Conservation (phyloP, 2,888 invertebrate genomes). For the Criorhina ranunculi region DNA sequence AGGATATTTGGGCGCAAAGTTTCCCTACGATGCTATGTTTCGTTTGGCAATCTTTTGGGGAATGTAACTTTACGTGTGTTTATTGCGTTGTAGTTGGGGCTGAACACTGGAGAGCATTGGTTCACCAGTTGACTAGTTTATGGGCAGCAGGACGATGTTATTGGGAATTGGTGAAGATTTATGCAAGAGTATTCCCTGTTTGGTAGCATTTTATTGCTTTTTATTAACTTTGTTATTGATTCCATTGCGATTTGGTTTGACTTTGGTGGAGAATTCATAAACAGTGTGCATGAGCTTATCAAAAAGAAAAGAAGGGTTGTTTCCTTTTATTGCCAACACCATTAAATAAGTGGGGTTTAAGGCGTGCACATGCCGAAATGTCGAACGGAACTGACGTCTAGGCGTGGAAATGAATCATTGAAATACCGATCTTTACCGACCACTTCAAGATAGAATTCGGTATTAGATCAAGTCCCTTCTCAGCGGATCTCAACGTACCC, state of each 20-base stretch:
- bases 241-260: not conserved
- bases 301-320: not conserved
- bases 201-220: slow-evolving; percentile 7
- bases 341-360: too few species aligned
- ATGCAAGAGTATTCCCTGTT: slow-evolving; percentile 22
- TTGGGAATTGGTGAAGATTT: slow-evolving; percentile 46
- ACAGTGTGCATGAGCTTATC: not conserved
- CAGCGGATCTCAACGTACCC: too few species aligned
- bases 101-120: slow-evolving; percentile 25
- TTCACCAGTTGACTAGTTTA: slow-evolving; percentile 58
- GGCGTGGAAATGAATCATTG: too few species aligned
- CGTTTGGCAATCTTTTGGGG: slow-evolving; percentile 19
- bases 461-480: too few species aligned
- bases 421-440: too few species aligned
- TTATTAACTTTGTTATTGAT: slow-evolving; percentile 43
- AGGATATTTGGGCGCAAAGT: slow-evolving; percentile 55
- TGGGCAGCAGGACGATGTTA: slow-evolving; percentile 43
- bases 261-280: not conserved
- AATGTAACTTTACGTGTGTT: slow-evolving; percentile 14
- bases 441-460: too few species aligned
- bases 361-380: too few species aligned
- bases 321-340: not conserved
- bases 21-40: slow-evolving; percentile 25
- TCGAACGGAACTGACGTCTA: too few species aligned
- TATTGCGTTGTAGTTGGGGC: not conserved